Conservation (phyloP, 1,140 invertebrate species). For the Danaus plexippus region DNA sequence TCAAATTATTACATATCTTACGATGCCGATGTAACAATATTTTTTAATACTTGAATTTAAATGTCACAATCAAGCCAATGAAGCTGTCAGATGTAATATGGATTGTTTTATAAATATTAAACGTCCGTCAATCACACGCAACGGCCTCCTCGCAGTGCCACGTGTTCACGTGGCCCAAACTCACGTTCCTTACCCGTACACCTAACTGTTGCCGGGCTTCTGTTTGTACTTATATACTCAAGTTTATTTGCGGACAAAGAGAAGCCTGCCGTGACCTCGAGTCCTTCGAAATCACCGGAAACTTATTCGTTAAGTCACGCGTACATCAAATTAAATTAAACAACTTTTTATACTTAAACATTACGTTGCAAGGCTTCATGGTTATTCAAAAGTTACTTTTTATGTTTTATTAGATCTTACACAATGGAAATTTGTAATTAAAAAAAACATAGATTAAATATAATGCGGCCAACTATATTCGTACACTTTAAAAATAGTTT, state of each 20-base stretch:
- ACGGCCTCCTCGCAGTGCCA: slow-evolving; percentile 21
- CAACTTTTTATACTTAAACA: slow-evolving; percentile 16
- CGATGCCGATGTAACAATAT: no score
- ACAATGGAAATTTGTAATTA: no score
- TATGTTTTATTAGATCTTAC: no score
- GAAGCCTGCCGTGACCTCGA: slow-evolving; percentile 48
- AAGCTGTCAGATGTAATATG: no score
- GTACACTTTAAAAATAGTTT: slow-evolving; percentile 5
- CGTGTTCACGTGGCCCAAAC: slow-evolving; percentile 47
- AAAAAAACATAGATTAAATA: no score
- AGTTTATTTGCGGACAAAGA: slow-evolving; percentile 17
- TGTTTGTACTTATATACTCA: slow-evolving; percentile 40
- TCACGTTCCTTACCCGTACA: slow-evolving; percentile 41
- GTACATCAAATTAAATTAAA: slow-evolving; percentile 36
- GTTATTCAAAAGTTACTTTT: no score
- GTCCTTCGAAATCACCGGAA: slow-evolving; percentile 48
- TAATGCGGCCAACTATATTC: no score
- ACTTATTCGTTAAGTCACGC: slow-evolving; percentile 52
- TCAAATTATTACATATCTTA: no score
- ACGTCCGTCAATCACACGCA: neutral
- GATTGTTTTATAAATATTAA: no score
- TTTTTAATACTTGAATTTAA: no score
- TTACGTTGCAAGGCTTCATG: no score
- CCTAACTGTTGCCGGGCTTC: slow-evolving; percentile 31
- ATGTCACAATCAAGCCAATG: no score